Evolutionary conservation across 2,113 vertebrate species (phyloP).

Genomic region (Stegastes partitus): DNA sequence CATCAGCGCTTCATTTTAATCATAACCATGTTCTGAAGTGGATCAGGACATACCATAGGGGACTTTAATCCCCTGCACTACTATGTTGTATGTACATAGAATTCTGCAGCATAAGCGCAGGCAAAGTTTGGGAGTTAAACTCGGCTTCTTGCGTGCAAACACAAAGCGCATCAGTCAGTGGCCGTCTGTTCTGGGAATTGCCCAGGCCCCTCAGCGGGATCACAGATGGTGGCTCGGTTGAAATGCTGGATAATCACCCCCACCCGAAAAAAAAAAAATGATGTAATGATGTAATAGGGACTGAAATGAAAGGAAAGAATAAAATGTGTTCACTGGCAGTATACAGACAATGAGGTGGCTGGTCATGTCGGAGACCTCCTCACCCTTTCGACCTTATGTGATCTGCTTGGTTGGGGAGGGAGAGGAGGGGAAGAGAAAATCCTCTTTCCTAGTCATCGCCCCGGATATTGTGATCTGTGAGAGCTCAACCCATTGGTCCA

Average conservation of each 20-base stretch:
- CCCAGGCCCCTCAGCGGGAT: constrained; percentile 55
- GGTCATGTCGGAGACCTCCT: constrained; percentile 39
- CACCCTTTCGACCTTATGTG: constrained; percentile 26
- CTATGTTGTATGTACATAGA: background rate
- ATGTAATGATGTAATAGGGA: constrained; percentile 37
- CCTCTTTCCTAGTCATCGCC: constrained; percentile 60
- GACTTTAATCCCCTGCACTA: constrained; percentile 21
- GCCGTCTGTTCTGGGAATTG: constrained; percentile 65
- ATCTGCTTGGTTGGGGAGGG: constrained; percentile 16
- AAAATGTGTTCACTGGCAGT: constrained; percentile 38
- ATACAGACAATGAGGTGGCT: constrained; percentile 28
- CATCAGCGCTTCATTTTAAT: constrained; percentile 49
- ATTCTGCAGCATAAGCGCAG: constrained; percentile 21
- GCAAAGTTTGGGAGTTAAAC: constrained; percentile 54
- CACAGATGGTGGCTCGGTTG: constrained; percentile 75
- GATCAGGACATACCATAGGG: constrained; percentile 14
- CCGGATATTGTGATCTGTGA: constrained; percentile 46
- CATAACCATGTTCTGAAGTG: constrained; percentile 16
- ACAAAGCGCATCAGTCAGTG: constrained; percentile 46
- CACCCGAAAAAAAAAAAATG: constrained; percentile 33
- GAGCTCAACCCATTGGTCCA: constrained; percentile 42
- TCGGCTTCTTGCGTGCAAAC: constrained; percentile 58
- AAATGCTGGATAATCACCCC: constrained; percentile 73
- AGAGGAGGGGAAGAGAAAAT: constrained; percentile 59
- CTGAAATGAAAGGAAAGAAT: constrained; percentile 55